Conservation (phyloP, 2,797 vertebrate genomes). For the Acipenser transmontanus region DNA sequence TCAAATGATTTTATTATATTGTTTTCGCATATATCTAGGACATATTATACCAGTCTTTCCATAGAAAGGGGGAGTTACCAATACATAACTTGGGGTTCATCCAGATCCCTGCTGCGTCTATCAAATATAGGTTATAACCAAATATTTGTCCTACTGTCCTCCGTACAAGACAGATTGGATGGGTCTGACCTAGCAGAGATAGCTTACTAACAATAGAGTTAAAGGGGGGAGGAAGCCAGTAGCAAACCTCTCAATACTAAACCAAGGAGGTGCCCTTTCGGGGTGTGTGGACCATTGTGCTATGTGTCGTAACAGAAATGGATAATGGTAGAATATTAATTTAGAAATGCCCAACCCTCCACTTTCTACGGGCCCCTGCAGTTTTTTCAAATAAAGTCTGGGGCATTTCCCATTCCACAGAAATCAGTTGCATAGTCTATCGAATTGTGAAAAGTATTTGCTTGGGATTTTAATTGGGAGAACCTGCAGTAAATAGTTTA, state of each 20-base stretch:
- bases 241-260: slow-evolving; percentile 5
- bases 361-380: background rate
- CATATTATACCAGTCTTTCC: background rate
- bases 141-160: background rate
- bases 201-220: slow-evolving; percentile 3
- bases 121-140: background rate
- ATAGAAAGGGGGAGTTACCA: slow-evolving; percentile 1
- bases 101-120: slow-evolving; percentile 10
- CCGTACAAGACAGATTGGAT: slow-evolving; percentile 6
- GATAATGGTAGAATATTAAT: slow-evolving; percentile 13
- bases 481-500: too few relatives aligned
- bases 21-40: background rate
- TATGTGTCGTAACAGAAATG: slow-evolving; percentile 15
- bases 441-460: too few relatives aligned
- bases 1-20: slow-evolving; percentile 7
- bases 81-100: slow-evolving; percentile 14
- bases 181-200: background rate
- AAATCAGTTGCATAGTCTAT: too few relatives aligned
- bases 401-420: too few relatives aligned
- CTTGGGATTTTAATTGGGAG: too few relatives aligned
- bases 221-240: background rate
- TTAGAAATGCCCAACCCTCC: background rate
- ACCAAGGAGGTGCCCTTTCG: slow-evolving; percentile 11
- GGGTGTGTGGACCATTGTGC: slow-evolving; percentile 13
- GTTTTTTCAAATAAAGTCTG: too few relatives aligned